Conservation (phyloP, 2,888 invertebrate species). For the Spicauda simplicius region DNA sequence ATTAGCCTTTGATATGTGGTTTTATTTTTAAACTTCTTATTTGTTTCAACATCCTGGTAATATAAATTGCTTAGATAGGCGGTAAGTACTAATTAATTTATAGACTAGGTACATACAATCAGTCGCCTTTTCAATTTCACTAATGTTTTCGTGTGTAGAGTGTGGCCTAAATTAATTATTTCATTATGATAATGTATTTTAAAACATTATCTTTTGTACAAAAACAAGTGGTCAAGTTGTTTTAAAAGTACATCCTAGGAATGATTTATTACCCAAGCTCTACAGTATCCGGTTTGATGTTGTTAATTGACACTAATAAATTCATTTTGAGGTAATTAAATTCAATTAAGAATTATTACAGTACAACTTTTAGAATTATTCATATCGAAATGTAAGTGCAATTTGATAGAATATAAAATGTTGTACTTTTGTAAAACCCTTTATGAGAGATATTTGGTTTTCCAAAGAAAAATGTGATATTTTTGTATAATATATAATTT, state of each 20-base stretch:
- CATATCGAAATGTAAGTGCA: not conserved
- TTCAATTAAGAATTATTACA: not conserved
- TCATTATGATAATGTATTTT: too few relatives aligned
- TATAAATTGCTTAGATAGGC: too few relatives aligned
- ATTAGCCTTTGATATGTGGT: too few relatives aligned
- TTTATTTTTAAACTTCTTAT: too few relatives aligned
- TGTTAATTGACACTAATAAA: conserved; percentile 3
- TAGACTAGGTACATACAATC: too few relatives aligned
- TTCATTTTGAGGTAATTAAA: conserved; percentile 5
- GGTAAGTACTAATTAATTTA: too few relatives aligned
- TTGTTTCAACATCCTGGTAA: too few relatives aligned
- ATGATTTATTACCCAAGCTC: not conserved
- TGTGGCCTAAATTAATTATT: too few relatives aligned
- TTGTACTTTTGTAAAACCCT: not conserved
- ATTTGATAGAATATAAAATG: not conserved
- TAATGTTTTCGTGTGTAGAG: too few relatives aligned
- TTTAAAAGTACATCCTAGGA: not conserved
- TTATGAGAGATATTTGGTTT: not conserved
- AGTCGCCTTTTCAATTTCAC: too few relatives aligned
- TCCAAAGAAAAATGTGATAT: not conserved
- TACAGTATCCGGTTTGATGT: conserved; percentile 1
- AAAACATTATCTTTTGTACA: too few relatives aligned
- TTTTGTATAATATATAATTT: not conserved
- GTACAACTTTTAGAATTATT: not conserved
- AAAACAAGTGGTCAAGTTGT: not conserved